Conservation (phyloP, 2,888 invertebrate genomes). For the Gari tellinella region DNA sequence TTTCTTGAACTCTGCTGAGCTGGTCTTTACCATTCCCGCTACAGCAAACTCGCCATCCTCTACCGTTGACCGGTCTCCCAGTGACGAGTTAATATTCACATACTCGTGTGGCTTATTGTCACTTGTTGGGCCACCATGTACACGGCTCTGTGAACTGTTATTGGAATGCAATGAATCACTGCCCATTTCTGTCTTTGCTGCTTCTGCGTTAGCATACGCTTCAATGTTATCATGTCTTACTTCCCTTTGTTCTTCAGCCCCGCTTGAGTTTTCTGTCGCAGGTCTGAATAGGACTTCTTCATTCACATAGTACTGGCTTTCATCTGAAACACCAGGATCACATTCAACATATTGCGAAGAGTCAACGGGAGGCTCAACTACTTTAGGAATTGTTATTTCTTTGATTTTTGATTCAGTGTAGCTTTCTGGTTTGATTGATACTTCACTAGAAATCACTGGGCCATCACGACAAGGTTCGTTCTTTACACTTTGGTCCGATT, state of each 20-base stretch:
- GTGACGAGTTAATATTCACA: conserved; percentile 33
- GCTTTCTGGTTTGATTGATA: neutral
- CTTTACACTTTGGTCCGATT: neutral
- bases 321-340: conserved; percentile 23
- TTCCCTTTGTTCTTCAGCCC: conserved; percentile 3
- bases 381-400: neutral
- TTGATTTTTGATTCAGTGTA: conserved; percentile 1
- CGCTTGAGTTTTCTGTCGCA: neutral
- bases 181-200: conserved; percentile 8
- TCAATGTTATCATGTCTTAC: conserved; percentile 1
- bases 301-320: conserved; percentile 45
- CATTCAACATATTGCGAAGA: conserved; percentile 7
- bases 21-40: conserved; percentile 13
- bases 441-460: neutral
- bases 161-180: conserved; percentile 12
- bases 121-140: neutral
- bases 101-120: conserved; percentile 44
- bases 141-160: neutral
- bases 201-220: conserved; percentile 39
- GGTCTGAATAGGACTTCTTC: conserved; percentile 30
- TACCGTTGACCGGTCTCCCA: conserved; percentile 1
- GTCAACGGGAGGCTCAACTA: neutral
- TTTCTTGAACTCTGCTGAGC: conserved; percentile 14
- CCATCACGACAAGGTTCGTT: conserved; percentile 7
- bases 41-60: neutral